Conservation (phyloP, 2,797 vertebrate genomes). For the Acanthurus tractus region DNA sequence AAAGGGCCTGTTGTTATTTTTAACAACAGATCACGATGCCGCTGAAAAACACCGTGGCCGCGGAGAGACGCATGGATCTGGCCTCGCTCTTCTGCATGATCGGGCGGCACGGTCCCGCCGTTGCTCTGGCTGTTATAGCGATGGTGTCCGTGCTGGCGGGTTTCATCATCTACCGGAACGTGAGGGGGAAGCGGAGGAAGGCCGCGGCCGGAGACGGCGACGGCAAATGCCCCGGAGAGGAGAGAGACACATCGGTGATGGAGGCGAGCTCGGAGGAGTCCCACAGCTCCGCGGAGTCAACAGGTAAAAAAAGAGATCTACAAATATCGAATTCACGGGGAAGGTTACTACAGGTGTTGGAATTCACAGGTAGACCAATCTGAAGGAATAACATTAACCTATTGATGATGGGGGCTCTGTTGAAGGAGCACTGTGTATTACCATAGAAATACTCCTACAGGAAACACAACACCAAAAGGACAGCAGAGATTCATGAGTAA, state of each 20-base stretch:
- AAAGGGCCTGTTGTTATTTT: no score
- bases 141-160: slow-evolving; percentile 75
- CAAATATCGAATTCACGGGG: no score
- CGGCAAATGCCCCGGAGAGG: slow-evolving; percentile 9
- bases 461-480: neutral
- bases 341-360: neutral
- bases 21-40: slow-evolving; percentile 41
- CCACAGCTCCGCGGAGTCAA: slow-evolving; percentile 65
- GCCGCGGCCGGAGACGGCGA: slow-evolving; percentile 43
- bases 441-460: neutral
- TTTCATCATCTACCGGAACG: slow-evolving; percentile 79
- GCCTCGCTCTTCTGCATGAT: slow-evolving; percentile 79
- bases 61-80: slow-evolving; percentile 76
- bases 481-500: neutral
- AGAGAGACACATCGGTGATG: slow-evolving; percentile 31
- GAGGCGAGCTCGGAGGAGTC: slow-evolving; percentile 20
- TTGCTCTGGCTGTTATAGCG: slow-evolving; percentile 70
- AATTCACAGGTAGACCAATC: neutral
- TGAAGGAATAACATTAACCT: neutral
- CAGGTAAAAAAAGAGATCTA: slow-evolving; percentile 73
- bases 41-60: slow-evolving; percentile 62
- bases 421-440: neutral
- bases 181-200: slow-evolving; percentile 75
- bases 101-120: slow-evolving; percentile 77
- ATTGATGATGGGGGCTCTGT: neutral